Percentiles rank a stretch among this genome's conserved stretches.
phyloP scores from a whole-genome alignment of 2,888 invertebrate species.

The Lasioglossum oenotherae region DNA sequence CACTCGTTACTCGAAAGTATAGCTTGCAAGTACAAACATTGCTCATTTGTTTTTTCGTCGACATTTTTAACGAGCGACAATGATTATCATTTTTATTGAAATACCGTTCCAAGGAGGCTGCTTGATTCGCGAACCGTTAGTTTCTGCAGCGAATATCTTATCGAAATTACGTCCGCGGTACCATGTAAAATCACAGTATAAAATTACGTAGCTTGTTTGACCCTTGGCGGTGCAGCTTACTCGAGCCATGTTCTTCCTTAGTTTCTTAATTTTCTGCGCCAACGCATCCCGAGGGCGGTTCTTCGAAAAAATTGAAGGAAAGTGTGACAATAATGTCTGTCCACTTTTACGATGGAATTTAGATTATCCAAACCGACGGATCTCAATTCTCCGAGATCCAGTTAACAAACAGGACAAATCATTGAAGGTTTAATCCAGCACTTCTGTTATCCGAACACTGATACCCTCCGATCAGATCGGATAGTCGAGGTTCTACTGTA shows the following conservation, averaged over 20 bases:
- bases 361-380: no score
- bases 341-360: no score
- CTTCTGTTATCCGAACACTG: no score
- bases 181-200: conserved; percentile 26
- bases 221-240: neutral
- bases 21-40: neutral
- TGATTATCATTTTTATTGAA: conserved; percentile 19
- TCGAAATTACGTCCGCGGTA: conserved; percentile 21
- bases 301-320: neutral
- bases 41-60: neutral
- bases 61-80: neutral
- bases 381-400: no score
- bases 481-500: no score
- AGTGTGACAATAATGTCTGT: no score
- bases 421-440: no score
- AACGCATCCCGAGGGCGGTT: neutral
- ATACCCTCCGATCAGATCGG: no score
- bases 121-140: conserved; percentile 41
- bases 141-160: conserved; percentile 9
- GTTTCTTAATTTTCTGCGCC: neutral
- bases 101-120: conserved; percentile 39
- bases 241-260: neutral
- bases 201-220: conserved; percentile 31
- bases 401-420: no score
- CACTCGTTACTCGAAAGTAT: neutral